Evolutionary conservation across 2,888 invertebrate genomes (phyloP).

Genomic region (Cantharis rustica): DNA sequence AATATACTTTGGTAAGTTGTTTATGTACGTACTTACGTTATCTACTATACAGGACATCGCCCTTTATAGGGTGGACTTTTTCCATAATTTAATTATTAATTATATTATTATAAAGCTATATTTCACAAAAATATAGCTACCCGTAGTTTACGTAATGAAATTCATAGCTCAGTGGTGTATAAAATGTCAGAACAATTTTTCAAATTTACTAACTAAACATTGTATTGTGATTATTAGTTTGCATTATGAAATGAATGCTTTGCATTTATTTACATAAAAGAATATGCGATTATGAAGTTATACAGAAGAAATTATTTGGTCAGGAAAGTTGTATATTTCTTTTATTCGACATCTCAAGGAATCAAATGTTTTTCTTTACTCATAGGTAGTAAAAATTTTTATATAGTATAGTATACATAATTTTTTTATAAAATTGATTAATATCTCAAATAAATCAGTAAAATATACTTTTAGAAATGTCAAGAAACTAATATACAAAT

Average conservation of each 20-base stretch:
- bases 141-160: no score
- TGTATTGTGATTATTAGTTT: no score
- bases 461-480: not conserved
- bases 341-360: not conserved
- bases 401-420: no score
- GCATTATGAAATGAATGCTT: no score
- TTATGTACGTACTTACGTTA: not conserved
- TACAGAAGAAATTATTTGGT: not conserved
- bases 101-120: no score
- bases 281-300: not conserved
- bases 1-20: not conserved
- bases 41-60: not conserved
- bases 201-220: no score
- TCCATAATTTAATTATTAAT: no score
- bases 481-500: conserved; percentile 11
- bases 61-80: no score
- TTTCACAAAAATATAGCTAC: no score
- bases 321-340: not conserved
- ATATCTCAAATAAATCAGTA: not conserved
- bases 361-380: not conserved
- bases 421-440: not conserved
- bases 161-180: no score
- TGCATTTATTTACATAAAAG: no score
- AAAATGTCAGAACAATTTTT: no score
- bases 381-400: not conserved